Evolutionary conservation across 37 sponge, comb jelly and placozoan species (phyloP), one percentile per base, ranked within the genome.

Genomic region (Theonella swinhoei): DNA sequence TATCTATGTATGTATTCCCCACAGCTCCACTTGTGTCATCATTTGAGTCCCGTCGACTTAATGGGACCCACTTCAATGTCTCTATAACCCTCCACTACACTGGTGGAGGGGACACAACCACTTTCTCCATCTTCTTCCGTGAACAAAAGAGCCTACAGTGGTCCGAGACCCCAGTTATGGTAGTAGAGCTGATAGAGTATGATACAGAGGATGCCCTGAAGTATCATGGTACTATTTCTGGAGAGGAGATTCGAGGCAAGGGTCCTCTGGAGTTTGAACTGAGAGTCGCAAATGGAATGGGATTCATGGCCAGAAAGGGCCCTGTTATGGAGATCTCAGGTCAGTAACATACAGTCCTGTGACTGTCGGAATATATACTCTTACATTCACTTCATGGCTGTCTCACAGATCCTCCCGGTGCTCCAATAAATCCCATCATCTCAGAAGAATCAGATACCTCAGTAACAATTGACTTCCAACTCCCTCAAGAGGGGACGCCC

Each of bases 11-110:
- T n/a, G n/a, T n/a, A n/a, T n/a, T 35, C 39, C 38, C 22, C 33
- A 9, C 22, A 70, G 71, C 71, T 4, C 71, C 71, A 36, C 33
- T 14, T 19, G 71, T 70, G 71, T 17, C 36, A 20, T 9, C 9
- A 7, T 35, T 70, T 30, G 30, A 30, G 30, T 35, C 71, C 8
- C 71, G 24, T 14, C 4, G 71, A 20, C 39, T 70, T 4, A 70
- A 70, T 20, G 35, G 4, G 31, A 70, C 71, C 33, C 31, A 24
- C 22, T 70, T 70, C 71, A 70, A 70, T 38, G 8, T 70, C 71
- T 30, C 71, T 33, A 17, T 70, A 4, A 9, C 24, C 20, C 31
- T 70, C 39, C 20, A 22, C 38, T 70, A 70, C 71, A 70, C 71
- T 20, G 71, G 71, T 8, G 71, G 71, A 34, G 71, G 71, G 35